Conservation (phyloP, 64 coral and sea anemone genomes). For the Acropora tenuis region DNA sequence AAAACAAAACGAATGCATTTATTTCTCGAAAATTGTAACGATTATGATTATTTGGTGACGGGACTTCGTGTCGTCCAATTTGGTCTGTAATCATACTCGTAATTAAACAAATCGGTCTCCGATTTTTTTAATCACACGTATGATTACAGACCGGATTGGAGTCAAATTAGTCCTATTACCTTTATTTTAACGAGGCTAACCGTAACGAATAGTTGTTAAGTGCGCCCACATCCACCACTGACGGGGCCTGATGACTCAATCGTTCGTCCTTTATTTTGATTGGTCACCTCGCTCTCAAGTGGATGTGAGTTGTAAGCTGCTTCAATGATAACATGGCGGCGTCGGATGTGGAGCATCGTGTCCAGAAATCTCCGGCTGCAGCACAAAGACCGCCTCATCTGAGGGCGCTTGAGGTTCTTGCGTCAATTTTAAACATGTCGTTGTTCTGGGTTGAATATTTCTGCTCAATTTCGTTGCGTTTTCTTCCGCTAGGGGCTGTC, state of each 20-base stretch:
- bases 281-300: slow-evolving; percentile 33
- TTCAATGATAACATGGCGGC: slow-evolving; percentile 84
- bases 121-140: too few relatives aligned
- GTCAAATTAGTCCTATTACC: too few relatives aligned
- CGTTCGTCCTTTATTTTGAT: background rate
- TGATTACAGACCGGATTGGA: too few relatives aligned
- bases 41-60: too few relatives aligned
- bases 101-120: too few relatives aligned
- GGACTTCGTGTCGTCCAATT: too few relatives aligned
- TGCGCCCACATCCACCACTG: too few relatives aligned
- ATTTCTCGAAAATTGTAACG: too few relatives aligned
- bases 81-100: too few relatives aligned
- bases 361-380: slow-evolving; percentile 96
- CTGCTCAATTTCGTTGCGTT: slow-evolving; percentile 32
- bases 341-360: slow-evolving; percentile 81
- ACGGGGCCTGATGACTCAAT: background rate
- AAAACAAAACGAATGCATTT: too few relatives aligned
- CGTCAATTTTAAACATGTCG: background rate
- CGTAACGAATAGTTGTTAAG: too few relatives aligned
- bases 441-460: slow-evolving; percentile 10
- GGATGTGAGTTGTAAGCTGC: background rate
- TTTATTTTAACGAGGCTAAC: too few relatives aligned
- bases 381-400: slow-evolving; percentile 94
- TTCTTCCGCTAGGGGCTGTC: slow-evolving; percentile 84
- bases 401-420: slow-evolving; percentile 82